Evolutionary conservation across 1,140 invertebrate genomes (phyloP), one percentile per base, ranked within the genome.

Genomic region (Chrysoperla carnea): DNA sequence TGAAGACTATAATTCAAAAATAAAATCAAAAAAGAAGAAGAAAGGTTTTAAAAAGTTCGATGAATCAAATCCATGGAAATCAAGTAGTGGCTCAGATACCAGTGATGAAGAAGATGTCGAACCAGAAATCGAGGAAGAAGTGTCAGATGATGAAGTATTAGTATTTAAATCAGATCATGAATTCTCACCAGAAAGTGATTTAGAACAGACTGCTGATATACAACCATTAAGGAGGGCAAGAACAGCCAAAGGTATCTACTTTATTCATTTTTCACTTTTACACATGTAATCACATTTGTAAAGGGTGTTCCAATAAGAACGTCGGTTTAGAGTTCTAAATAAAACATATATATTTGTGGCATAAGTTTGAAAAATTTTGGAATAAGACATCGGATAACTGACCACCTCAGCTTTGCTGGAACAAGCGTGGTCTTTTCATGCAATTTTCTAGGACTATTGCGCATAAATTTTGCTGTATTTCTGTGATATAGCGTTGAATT

Each of bases 111-210:
- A 75, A 47, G 70, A 71, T 0, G 71, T 74, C 27, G 68, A 75
- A 8, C 75, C 74, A 48, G 72, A 76, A 45, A 76, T 78, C 2
- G 79, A 81, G 35, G 70, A 72, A 29, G 54, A 61, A 36, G 65
- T 67, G 23, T 64, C 64, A 4, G 72, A 73, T 40, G 68, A 74
- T 39, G 70, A 68, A 6, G 69, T 70, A 8, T 57, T 75, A n/a
- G 54, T 76, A 1, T 78, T 81, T 28, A 81, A 82, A 59, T 89
- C 85, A 0, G 88, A 91, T 61, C 88, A 92, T 52, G 88, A 91
- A 60, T 92, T 92, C 59, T 90, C 85, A 1, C 85, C 85, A 0
- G 78, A 81, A 49, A 78, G 75, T 43, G 76, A 81, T 54, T 53
- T 76, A 15, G 75, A 76, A 48, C 67, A 68, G 11, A 69, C 71